These are phyloP conservation scores for Strongylocentrotus purpuratus DNA, from an alignment of 35 echinoderm and acorn worm species.

Conservation along the genomic window DNA sequence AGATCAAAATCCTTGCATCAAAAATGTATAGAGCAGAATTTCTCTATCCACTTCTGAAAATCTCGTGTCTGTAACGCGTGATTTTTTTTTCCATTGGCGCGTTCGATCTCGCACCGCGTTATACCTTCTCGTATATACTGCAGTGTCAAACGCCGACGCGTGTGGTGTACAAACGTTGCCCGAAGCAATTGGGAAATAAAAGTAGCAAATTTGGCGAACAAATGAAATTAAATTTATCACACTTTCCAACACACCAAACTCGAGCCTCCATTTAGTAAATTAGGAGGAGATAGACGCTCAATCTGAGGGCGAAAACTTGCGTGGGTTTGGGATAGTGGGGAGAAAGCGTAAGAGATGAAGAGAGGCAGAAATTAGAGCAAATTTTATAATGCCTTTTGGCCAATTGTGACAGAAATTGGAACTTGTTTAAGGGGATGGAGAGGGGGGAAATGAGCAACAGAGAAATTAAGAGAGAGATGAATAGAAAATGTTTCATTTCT, in stretches of 20 bases:
- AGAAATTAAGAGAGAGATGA: background rate
- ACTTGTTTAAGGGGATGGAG: background rate
- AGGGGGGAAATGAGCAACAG: background rate
- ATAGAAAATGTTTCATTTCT: too few species aligned
- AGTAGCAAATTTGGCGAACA: conserved; percentile 44
- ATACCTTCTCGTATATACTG: background rate
- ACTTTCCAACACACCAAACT: conserved; percentile 22
- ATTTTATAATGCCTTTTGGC: conserved; percentile 34
- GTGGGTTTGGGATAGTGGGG: background rate
- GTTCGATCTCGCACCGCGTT: background rate
- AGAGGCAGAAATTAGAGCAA: background rate
- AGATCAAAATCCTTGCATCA: background rate
- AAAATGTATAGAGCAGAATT: background rate
- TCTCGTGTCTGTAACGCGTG: too few species aligned
- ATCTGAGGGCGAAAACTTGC: background rate
- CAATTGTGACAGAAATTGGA: background rate
- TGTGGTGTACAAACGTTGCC: background rate
- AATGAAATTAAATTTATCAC: conserved; percentile 47
- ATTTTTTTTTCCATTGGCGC: too few species aligned
- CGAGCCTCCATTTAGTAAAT: conserved; percentile 34
- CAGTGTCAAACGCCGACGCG: background rate
- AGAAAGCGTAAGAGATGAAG: too few species aligned
- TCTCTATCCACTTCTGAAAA: too few species aligned
- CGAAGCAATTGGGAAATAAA: background rate
- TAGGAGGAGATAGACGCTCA: conserved; percentile 24